Percentiles rank a stretch among this genome's conserved stretches.
These are phyloP conservation scores for Anabacerthia variegaticeps DNA, from an alignment of 2,797 vertebrate genomes.

Conservation along the genomic window DNA sequence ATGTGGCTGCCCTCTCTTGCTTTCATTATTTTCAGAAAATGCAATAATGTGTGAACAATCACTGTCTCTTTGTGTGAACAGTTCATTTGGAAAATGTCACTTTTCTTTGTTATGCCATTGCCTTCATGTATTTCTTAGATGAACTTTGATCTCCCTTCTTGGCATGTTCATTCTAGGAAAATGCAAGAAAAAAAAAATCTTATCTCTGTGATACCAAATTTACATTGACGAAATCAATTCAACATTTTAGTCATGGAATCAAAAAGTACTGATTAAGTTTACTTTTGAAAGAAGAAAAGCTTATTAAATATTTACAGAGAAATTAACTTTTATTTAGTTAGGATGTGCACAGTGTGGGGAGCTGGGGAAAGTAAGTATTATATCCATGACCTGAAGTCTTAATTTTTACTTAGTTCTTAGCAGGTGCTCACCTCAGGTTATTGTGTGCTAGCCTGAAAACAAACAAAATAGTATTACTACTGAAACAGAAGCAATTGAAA, in stretches of 20 bases:
- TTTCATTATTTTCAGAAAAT: background rate
- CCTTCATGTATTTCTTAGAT: background rate
- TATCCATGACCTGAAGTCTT: background rate
- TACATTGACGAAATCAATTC: background rate
- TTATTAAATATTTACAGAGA: slow-evolving; percentile 26
- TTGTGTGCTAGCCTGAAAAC: background rate
- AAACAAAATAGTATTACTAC: background rate
- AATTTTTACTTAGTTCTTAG: background rate
- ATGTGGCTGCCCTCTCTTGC: background rate
- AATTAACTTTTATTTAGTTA: background rate
- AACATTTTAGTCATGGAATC: background rate
- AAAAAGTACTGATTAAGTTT: background rate
- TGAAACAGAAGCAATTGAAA: background rate
- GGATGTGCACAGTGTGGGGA: background rate
- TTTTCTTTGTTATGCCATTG: background rate
- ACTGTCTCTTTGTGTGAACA: background rate
- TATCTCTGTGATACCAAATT: background rate
- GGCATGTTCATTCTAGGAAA: background rate
- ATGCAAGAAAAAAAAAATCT: background rate
- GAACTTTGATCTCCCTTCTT: background rate
- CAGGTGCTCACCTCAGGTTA: background rate
- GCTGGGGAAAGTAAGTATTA: background rate
- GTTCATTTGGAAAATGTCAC: background rate
- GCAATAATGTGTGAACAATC: background rate
- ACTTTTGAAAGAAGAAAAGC: background rate